Base-by-base conservation (phyloP, 2,113 vertebrate species). In the Agapornis roseicollis region DNA sequence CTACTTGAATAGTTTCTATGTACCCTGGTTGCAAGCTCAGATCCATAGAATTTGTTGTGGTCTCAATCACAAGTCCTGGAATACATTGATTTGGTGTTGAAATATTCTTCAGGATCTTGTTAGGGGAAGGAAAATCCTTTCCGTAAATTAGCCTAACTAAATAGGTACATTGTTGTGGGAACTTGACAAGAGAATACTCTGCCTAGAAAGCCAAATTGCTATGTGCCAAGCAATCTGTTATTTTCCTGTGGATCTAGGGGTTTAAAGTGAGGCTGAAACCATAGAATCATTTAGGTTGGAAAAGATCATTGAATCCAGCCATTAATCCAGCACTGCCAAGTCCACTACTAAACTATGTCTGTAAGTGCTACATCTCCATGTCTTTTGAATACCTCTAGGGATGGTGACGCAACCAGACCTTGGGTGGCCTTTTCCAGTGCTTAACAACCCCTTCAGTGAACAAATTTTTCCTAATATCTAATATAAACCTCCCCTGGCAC, bases 41-140 rank as follows among this genome's bases (percentile, higher is more conserved):
- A 31, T 64, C n/a, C 24, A 0, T 28, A 41, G 24, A 68, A 47
- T 64, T 88, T 91, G 20, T 93, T 96, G 94, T 92, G 87, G 58
- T 96, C 97, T 96, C 72, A 68, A 46, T 68, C 64, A 49, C 55
- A 89, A 94, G 73, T 88, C 74, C 95, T 85, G 80, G 89, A 92
- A 70, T 96, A 58, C 68, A 89, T 80, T 44, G 24, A 47, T 89
- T 97, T 95, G 63, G 95, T 1, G 1, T 63, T 92, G 79, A 96
- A 97, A 94, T 92, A 70, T 70, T 60, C 79, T 85, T 70, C 64
- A 81, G 63, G 58, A 80, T 96, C 68, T 96, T 95, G 87, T 80
- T 94, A 56, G 25, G 25, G 42, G 31, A 88, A 72, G 37, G 55
- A 96, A 91, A 92, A 70, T 68, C 46, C 53, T 88, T 10, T 64